Evolutionary conservation across 2,113 vertebrate species (phyloP).

Genomic region (Apistogramma diplotaenia): DNA sequence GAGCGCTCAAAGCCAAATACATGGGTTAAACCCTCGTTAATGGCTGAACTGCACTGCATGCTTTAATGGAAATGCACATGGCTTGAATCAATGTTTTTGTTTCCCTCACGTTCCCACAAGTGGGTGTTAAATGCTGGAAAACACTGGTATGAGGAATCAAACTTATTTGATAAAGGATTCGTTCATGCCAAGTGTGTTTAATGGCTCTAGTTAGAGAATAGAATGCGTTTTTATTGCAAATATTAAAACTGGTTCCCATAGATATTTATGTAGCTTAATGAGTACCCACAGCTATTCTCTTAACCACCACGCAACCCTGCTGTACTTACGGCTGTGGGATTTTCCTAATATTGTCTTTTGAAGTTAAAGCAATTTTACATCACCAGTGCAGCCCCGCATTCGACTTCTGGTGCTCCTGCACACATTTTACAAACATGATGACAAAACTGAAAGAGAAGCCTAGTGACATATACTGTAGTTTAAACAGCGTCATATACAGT

Average conservation of each 20-base stretch:
- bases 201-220: constrained; percentile 44
- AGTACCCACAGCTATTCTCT: background rate
- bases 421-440: background rate
- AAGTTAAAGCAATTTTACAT: background rate
- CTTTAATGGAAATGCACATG: background rate
- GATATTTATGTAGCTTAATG: constrained; percentile 24
- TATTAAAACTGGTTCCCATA: constrained; percentile 42
- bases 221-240: constrained; percentile 57
- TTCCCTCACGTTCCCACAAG: constrained; percentile 25
- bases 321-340: background rate
- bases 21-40: background rate
- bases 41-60: background rate
- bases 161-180: constrained; percentile 20
- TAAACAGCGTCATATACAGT: background rate
- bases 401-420: background rate
- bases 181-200: constrained; percentile 42
- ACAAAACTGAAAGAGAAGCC: background rate
- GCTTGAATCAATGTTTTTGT: constrained; percentile 30
- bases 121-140: constrained; percentile 56
- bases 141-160: background rate
- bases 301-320: constrained; percentile 10
- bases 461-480: background rate
- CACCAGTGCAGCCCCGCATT: background rate
- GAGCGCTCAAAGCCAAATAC: background rate
- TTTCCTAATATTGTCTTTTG: background rate